These are phyloP conservation scores for Stenotaenia linearis DNA, from an alignment of 2,888 invertebrate species.

Conservation along the genomic window DNA sequence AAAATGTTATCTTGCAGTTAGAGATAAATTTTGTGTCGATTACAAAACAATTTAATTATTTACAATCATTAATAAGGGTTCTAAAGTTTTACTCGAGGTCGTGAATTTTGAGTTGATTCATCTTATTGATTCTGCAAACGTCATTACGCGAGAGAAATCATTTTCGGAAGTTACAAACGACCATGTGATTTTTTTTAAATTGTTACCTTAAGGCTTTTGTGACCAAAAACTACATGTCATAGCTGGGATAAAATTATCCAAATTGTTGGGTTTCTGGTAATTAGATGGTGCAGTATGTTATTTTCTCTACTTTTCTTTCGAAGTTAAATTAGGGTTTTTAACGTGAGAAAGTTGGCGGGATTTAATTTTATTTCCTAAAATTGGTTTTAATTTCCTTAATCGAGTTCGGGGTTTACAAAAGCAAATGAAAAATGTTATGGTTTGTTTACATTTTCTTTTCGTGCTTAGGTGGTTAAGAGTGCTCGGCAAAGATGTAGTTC, in stretches of 20 bases:
- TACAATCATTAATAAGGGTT: background rate
- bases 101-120: background rate
- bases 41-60: background rate
- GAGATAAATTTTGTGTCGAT: background rate
- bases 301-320: too few species aligned
- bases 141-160: background rate
- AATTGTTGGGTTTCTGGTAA: background rate
- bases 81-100: background rate
- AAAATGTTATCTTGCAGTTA: background rate
- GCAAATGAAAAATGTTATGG: background rate
- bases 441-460: background rate
- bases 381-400: background rate
- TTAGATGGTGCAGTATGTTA: background rate
- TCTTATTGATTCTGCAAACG: background rate
- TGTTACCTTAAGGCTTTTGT: too few species aligned
- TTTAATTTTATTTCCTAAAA: too few species aligned
- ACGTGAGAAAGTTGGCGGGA: background rate
- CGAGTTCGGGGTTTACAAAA: background rate
- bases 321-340: too few species aligned
- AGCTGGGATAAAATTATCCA: background rate
- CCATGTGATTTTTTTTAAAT: too few species aligned
- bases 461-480: constrained; percentile 21
- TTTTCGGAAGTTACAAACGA: background rate
- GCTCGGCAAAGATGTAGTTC: constrained; percentile 43
- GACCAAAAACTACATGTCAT: background rate